Evolutionary conservation across 1,140 invertebrate species (phyloP).

Genomic region (Holcopasites calliopsidis): DNA sequence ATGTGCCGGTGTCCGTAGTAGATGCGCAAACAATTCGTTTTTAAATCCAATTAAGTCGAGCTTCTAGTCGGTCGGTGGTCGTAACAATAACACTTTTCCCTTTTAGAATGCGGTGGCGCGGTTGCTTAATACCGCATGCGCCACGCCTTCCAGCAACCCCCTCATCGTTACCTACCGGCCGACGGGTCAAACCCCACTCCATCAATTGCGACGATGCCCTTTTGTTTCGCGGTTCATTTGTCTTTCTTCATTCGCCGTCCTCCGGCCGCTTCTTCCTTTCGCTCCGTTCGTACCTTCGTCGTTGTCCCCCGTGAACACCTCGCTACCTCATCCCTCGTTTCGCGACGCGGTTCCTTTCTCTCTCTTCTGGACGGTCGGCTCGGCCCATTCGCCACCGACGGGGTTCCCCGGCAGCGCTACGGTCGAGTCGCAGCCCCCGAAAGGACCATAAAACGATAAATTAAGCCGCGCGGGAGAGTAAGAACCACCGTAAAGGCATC

Average conservation of each 20-base stretch:
- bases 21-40: slow-evolving; percentile 72
- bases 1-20: slow-evolving; percentile 39
- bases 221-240: slow-evolving; percentile 79
- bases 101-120: slow-evolving; percentile 70
- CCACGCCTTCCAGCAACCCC: slow-evolving; percentile 70
- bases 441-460: slow-evolving; percentile 74
- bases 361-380: slow-evolving; percentile 24
- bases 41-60: slow-evolving; percentile 77
- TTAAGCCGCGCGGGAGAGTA: slow-evolving; percentile 62
- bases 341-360: neutral
- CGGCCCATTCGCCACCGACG: slow-evolving; percentile 49
- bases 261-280: slow-evolving; percentile 9
- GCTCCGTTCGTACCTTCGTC: slow-evolving; percentile 30
- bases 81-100: slow-evolving; percentile 72
- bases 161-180: slow-evolving; percentile 26
- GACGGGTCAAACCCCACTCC: slow-evolving; percentile 26
- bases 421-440: slow-evolving; percentile 48
- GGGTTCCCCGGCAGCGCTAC: slow-evolving; percentile 38
- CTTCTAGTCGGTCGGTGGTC: slow-evolving; percentile 59
- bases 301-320: neutral
- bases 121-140: slow-evolving; percentile 73
- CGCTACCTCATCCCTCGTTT: slow-evolving; percentile 5
- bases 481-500: slow-evolving; percentile 70
- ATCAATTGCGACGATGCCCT: slow-evolving; percentile 58
- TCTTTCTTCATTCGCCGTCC: slow-evolving; percentile 67